phyloP scores from a whole-genome alignment of 2,113 vertebrate genomes.

The Sialia sialis region DNA sequence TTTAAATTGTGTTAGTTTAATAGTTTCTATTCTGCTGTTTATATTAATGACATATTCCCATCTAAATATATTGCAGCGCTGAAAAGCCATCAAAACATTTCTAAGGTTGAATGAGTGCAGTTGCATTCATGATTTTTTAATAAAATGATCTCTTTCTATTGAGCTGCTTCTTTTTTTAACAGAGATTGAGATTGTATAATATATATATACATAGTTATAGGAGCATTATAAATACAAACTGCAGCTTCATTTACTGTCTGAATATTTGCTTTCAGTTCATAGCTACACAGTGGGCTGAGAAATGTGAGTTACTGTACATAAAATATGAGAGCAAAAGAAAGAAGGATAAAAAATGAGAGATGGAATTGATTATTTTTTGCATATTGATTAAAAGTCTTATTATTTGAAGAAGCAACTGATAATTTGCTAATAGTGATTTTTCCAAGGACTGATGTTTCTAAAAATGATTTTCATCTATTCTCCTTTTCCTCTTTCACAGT shows the following conservation, averaged over 20 bases:
- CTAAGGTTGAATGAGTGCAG: conserved; percentile 96
- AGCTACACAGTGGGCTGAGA: conserved; percentile 11
- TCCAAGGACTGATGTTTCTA: background rate
- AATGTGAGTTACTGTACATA: conserved; percentile 37
- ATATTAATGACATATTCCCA: conserved; percentile 95
- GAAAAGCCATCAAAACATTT: conserved; percentile 92
- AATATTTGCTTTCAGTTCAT: conserved; percentile 52
- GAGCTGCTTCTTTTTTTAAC: conserved; percentile 63
- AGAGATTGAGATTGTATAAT: conserved; percentile 50
- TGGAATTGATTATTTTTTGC: conserved; percentile 38
- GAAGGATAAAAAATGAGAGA: conserved; percentile 43
- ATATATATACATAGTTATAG: conserved; percentile 47
- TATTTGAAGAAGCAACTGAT: conserved; percentile 39
- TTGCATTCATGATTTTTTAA: conserved; percentile 82
- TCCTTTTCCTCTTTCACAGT: background rate
- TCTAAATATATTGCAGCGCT: conserved; percentile 89
- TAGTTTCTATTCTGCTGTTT: conserved; percentile 95
- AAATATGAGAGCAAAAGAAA: conserved; percentile 43
- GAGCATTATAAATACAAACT: conserved; percentile 42
- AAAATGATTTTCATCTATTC: background rate
- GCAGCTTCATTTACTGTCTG: conserved; percentile 40
- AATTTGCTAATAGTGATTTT: conserved; percentile 51
- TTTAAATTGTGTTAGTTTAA: conserved; percentile 98
- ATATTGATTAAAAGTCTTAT: conserved; percentile 33
- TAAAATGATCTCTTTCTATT: conserved; percentile 93